phyloP scores from a whole-genome alignment of 2,888 invertebrate species.

The Steromphala cineraria region DNA sequence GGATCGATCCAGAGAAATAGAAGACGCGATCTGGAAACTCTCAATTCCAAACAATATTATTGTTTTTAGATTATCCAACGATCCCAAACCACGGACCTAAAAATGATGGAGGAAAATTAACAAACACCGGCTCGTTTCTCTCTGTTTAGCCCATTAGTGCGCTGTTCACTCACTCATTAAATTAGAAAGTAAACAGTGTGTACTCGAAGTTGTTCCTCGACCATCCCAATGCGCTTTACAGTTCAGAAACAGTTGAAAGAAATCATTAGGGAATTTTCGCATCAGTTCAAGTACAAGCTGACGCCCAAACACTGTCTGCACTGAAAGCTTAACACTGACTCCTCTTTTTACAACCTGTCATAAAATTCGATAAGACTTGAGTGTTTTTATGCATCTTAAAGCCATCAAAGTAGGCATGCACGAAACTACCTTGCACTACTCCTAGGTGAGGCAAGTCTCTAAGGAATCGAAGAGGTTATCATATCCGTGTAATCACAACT shows the following conservation, averaged over 20 bases:
- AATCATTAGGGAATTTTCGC: neutral
- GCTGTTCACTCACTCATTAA: neutral
- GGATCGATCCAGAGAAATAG: neutral
- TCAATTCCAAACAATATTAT: neutral
- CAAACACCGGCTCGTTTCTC: neutral
- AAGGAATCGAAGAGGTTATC: neutral
- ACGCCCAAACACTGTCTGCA: neutral
- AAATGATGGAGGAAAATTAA: neutral
- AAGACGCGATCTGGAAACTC: neutral
- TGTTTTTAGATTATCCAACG: too few relatives aligned
- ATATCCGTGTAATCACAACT: too few relatives aligned
- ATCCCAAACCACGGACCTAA: too few relatives aligned
- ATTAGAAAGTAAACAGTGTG: neutral
- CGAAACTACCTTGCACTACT: neutral
- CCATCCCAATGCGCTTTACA: neutral
- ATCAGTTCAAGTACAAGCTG: neutral
- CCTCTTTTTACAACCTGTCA: neutral
- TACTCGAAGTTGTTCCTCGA: neutral
- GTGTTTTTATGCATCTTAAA: neutral
- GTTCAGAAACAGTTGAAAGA: neutral
- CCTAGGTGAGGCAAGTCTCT: neutral
- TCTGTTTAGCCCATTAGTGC: neutral
- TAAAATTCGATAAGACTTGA: conserved; percentile 3
- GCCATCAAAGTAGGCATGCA: neutral
- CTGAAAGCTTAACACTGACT: neutral